A percentile compares a stretch with the other conserved stretches of the same genome.
phyloP scores from a whole-genome alignment of 2,888 invertebrate genomes.

The Timema cristinae region DNA sequence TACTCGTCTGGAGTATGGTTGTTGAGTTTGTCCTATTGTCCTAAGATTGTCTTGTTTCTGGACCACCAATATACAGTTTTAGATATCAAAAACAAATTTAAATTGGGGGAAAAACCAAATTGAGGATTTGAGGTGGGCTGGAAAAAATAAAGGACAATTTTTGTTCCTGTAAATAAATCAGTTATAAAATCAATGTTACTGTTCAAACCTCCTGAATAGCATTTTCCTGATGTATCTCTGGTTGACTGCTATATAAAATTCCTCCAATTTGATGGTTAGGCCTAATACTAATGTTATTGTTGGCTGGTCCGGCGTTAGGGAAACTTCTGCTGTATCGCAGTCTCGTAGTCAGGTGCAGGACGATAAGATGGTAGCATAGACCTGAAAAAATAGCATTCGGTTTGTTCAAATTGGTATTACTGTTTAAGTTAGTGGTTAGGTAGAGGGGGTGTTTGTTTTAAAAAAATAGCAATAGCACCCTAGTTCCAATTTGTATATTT shows the following conservation, averaged over 20 bases:
- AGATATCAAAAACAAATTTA: too few species aligned
- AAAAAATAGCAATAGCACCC: not conserved
- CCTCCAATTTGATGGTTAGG: conserved; percentile 39
- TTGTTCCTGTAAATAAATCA: too few species aligned
- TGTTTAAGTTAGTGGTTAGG: not conserved
- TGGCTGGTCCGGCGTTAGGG: conserved; percentile 42
- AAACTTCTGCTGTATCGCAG: conserved; percentile 84
- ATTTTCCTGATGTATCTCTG: conserved; percentile 62
- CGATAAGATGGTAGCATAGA: conserved; percentile 79
- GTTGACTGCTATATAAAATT: conserved; percentile 64
- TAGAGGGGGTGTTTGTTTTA: conserved; percentile 2
- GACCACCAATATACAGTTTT: too few species aligned
- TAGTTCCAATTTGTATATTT: not conserved
- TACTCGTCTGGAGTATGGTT: too few species aligned
- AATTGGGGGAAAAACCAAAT: too few species aligned
- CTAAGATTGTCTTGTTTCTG: too few species aligned
- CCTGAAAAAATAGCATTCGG: conserved; percentile 39
- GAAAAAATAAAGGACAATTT: too few species aligned
- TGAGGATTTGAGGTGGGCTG: too few species aligned
- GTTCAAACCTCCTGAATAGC: conserved; percentile 14
- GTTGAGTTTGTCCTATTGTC: too few species aligned
- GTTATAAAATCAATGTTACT: too few species aligned
- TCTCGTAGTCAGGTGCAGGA: conserved; percentile 93
- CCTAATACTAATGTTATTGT: conserved; percentile 21
- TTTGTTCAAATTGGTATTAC: not conserved